A percentile compares a stretch with the other conserved stretches of the same genome.
Evolutionary conservation across 64 coral and sea anemone genomes (phyloP).

Genomic region (Catalaphyllia jardinei): DNA sequence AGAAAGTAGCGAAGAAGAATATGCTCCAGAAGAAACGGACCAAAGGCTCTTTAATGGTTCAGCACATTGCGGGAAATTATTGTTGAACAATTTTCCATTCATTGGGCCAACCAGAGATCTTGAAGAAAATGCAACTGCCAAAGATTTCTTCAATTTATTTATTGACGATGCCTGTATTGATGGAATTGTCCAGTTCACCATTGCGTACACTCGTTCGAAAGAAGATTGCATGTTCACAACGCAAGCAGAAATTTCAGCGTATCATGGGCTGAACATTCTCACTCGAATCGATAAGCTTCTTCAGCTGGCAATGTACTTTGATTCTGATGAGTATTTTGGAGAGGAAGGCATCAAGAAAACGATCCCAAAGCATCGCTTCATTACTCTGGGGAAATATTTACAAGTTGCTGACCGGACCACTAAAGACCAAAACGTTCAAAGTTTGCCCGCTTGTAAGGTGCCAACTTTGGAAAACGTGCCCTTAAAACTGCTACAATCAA

Average conservation of each 20-base stretch:
- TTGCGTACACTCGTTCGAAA: slow-evolving; percentile 25
- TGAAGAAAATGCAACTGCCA: neutral
- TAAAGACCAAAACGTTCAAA: slow-evolving; percentile 27
- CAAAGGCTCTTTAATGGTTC: neutral
- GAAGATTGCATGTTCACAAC: slow-evolving; percentile 25
- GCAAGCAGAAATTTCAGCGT: slow-evolving; percentile 26
- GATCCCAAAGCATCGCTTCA: slow-evolving; percentile 21
- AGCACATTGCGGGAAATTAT: neutral
- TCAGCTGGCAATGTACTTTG: neutral
- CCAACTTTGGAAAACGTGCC: neutral
- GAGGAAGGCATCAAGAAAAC: no score
- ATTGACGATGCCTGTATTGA: slow-evolving; percentile 22
- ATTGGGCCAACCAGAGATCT: neutral
- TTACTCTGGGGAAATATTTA: slow-evolving; percentile 22
- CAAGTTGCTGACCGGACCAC: slow-evolving; percentile 14
- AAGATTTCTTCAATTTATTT: slow-evolving; percentile 53
- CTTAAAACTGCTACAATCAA: neutral
- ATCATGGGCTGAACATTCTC: neutral
- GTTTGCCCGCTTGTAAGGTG: neutral
- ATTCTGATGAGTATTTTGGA: slow-evolving; percentile 30
- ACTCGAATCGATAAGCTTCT: slow-evolving; percentile 23
- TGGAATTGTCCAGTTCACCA: neutral
- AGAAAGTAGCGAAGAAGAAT: neutral
- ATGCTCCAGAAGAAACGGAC: neutral
- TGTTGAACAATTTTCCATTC: slow-evolving; percentile 2